Conservation (phyloP, 2,888 invertebrate species). For the Tineola bisselliella region DNA sequence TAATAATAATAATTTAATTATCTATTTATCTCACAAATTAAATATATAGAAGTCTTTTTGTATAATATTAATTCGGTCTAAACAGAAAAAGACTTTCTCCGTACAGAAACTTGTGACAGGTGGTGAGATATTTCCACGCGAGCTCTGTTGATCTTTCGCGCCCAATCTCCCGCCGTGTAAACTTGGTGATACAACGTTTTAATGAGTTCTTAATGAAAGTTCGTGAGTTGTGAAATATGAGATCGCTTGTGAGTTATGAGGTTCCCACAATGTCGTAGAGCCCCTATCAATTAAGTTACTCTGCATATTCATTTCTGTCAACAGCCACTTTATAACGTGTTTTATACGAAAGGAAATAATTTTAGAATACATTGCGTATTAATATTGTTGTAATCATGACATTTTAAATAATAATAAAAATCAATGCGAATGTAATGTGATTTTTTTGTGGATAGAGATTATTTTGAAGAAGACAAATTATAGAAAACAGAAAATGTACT, state of each 20-base stretch:
- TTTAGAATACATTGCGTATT: too few relatives aligned
- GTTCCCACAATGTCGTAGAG: conserved; percentile 34
- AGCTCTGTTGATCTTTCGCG: conserved; percentile 25
- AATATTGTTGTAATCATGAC: too few relatives aligned
- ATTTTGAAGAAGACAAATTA: neutral
- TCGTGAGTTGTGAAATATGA: conserved; percentile 39
- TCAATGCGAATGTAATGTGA: too few relatives aligned
- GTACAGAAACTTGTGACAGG: neutral
- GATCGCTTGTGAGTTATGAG: conserved; percentile 39
- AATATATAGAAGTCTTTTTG: too few relatives aligned
- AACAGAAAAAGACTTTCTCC: neutral
- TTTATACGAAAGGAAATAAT: too few relatives aligned
- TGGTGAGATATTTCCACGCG: conserved; percentile 16
- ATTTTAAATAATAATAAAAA: too few relatives aligned
- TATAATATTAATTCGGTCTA: neutral
- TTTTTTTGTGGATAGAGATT: neutral
- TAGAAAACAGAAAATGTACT: neutral
- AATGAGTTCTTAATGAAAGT: conserved; percentile 32
- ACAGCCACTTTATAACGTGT: neutral
- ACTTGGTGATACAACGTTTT: conserved; percentile 24
- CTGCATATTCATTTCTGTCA: conserved; percentile 2
- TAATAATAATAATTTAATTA: too few relatives aligned
- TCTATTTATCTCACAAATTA: too few relatives aligned
- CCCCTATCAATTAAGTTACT: conserved; percentile 44
- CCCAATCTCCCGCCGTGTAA: conserved; percentile 22